These are phyloP conservation scores for Brenthis hecate DNA, from an alignment of 2,888 invertebrate genomes.

Conservation along the genomic window DNA sequence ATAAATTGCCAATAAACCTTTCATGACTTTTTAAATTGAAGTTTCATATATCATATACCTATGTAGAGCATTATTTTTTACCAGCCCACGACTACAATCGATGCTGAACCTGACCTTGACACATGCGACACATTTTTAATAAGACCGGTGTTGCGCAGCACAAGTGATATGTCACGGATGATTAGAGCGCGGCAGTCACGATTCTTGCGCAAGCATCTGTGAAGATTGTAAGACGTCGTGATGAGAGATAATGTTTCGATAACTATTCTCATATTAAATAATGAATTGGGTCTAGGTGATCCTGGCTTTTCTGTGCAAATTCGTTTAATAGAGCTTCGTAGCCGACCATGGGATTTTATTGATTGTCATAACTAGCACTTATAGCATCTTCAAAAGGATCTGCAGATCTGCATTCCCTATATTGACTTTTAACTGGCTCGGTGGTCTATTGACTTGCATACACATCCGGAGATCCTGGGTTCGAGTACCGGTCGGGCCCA, in stretches of 20 bases:
- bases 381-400: background rate
- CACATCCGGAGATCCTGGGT: no score
- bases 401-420: no score
- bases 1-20: no score
- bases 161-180: conserved; percentile 53
- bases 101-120: conserved; percentile 47
- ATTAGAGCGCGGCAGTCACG: conserved; percentile 63
- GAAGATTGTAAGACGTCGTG: conserved; percentile 38
- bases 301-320: conserved; percentile 8
- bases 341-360: conserved; percentile 4
- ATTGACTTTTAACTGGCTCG: no score
- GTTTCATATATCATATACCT: background rate
- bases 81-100: conserved; percentile 14
- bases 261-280: conserved; percentile 31
- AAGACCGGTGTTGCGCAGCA: conserved; percentile 42
- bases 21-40: background rate
- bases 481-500: no score
- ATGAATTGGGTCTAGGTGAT: conserved; percentile 33
- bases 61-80: background rate
- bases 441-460: no score
- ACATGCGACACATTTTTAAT: conserved; percentile 51
- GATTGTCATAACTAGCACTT: background rate
- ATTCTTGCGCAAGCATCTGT: conserved; percentile 54
- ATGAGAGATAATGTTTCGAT: conserved; percentile 35
- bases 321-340: background rate